These are phyloP conservation scores for Oncorhynchus clarkii DNA, from an alignment of 2,113 vertebrate species.

Conservation along the genomic window DNA sequence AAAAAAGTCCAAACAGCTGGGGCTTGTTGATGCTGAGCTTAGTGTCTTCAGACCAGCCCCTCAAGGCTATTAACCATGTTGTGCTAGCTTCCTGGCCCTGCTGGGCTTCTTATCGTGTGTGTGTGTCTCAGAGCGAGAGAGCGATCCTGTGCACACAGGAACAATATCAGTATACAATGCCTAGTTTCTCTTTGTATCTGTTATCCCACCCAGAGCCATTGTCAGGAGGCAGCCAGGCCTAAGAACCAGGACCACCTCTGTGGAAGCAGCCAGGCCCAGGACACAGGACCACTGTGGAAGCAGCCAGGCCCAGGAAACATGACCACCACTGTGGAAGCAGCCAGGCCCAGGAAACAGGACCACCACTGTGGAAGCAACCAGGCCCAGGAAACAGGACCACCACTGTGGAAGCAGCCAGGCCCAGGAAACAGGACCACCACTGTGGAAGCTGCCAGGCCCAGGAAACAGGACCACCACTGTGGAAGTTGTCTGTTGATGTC, in stretches of 20 bases:
- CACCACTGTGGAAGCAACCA: not conserved
- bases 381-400: not conserved
- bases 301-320: not conserved
- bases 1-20: constrained; percentile 50
- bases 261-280: not conserved
- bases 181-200: constrained; percentile 19
- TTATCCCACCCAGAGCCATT: constrained; percentile 25
- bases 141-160: constrained; percentile 18
- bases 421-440: no score
- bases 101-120: constrained; percentile 25
- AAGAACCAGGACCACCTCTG: constrained; percentile 14
- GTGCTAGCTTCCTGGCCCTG: constrained; percentile 47
- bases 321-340: constrained; percentile 5
- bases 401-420: no score
- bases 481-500: not conserved
- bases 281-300: not conserved
- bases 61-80: constrained; percentile 48
- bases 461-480: not conserved
- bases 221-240: constrained; percentile 1
- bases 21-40: constrained; percentile 50
- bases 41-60: constrained; percentile 58
- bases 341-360: not conserved
- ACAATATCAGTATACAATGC: constrained; percentile 10
- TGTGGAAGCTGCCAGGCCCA: not conserved
- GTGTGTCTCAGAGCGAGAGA: not conserved